Conservation (phyloP, 2,888 invertebrate species). For the Oligia latruncula region DNA sequence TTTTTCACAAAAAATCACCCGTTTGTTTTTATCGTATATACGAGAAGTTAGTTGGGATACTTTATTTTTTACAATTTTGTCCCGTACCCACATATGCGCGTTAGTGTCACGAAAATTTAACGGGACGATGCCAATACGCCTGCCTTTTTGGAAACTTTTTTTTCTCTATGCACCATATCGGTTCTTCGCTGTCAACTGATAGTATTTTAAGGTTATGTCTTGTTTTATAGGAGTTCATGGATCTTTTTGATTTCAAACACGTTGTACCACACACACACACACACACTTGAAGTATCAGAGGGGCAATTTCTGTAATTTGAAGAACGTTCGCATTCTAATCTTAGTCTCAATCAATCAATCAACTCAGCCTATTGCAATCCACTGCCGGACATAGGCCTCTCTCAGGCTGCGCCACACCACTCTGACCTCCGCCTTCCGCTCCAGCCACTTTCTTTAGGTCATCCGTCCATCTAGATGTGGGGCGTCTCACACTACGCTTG, state of each 20-base stretch:
- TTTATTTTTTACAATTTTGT: constrained; percentile 57
- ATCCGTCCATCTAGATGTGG: no score
- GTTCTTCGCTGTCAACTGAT: constrained; percentile 23
- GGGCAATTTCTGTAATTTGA: no score
- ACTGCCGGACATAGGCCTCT: no score
- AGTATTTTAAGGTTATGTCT: neutral
- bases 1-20: constrained; percentile 39
- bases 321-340: no score
- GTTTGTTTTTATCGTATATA: constrained; percentile 57
- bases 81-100: constrained; percentile 34
- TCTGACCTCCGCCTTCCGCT: no score
- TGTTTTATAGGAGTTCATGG: neutral
- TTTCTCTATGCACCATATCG: constrained; percentile 36
- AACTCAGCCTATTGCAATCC: no score
- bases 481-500: no score
- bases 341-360: neutral
- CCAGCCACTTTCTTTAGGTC: no score
- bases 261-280: no score
- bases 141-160: constrained; percentile 43
- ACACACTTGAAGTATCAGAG: no score
- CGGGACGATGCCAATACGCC: constrained; percentile 56
- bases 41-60: constrained; percentile 37
- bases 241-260: neutral
- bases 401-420: no score
- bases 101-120: constrained; percentile 65